Conservation (phyloP, 2,113 vertebrate species). For the Nannospalax galili region DNA sequence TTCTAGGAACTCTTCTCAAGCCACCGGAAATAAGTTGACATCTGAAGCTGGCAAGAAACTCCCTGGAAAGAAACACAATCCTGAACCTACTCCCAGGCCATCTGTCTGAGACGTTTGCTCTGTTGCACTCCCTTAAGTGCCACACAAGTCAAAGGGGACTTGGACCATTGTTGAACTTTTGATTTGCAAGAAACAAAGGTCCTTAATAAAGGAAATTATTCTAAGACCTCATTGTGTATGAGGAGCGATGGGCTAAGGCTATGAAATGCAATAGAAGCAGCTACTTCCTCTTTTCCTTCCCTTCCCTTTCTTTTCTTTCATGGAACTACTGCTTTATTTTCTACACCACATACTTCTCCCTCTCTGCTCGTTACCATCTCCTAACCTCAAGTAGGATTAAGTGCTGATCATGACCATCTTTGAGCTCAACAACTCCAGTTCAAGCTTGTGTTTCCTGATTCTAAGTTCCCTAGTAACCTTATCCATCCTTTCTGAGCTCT, state of each 20-base stretch:
- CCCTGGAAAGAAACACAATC: neutral
- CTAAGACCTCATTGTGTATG: neutral
- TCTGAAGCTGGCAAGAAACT: neutral
- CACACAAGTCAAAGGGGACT: neutral
- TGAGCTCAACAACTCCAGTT: neutral
- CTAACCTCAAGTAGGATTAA: neutral
- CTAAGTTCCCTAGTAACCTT: neutral
- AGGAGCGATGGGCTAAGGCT: neutral
- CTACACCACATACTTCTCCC: neutral
- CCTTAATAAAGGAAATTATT: neutral
- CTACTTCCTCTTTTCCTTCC: neutral
- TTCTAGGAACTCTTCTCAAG: slow-evolving; percentile 9
- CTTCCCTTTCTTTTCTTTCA: neutral
- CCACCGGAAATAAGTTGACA: neutral
- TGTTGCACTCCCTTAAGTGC: neutral
- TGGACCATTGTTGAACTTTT: neutral
- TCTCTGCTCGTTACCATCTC: neutral
- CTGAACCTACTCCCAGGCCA: neutral
- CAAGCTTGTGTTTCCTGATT: neutral
- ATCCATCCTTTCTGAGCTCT: neutral
- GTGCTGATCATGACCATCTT: neutral
- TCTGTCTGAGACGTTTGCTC: neutral
- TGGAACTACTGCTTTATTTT: neutral
- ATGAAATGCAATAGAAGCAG: neutral
- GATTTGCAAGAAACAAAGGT: neutral